Percentiles rank a stretch among this genome's conserved stretches.
phyloP scores from a whole-genome alignment of 2,113 vertebrate genomes.

The Progne subis region DNA sequence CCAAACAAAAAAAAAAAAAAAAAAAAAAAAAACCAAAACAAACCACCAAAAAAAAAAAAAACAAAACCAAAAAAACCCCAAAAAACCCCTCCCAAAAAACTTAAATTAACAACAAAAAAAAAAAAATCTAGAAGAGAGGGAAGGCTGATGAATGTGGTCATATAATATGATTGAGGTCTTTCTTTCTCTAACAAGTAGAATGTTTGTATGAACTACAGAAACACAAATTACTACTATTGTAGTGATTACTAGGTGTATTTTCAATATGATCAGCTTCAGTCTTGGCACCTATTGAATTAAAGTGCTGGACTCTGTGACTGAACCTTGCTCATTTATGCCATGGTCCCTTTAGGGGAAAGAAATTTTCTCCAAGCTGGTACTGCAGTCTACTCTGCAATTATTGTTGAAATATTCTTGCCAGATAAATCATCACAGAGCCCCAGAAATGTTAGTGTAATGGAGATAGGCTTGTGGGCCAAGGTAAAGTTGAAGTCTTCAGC shows the following conservation, averaged over 20 bases:
- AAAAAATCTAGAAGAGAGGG: not conserved
- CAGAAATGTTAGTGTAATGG: fast-evolving
- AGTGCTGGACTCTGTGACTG: not conserved
- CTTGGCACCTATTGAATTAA: not conserved
- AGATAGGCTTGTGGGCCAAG: not conserved
- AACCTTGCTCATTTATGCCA: not conserved
- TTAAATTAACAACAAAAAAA: no score
- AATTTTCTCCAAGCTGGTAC: not conserved
- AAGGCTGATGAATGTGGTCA: not conserved
- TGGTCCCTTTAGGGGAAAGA: fast-evolving
- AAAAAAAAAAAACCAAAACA: no score
- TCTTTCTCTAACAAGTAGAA: not conserved
- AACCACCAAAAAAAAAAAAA: no score
- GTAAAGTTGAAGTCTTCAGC: not conserved
- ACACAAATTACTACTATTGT: not conserved
- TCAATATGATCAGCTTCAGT: not conserved
- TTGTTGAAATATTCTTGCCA: not conserved
- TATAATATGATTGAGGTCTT: not conserved
- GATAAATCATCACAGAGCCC: not conserved
- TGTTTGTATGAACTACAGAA: not conserved
- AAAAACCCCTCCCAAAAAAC: no score
- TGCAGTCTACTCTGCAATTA: not conserved
- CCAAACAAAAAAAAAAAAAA: not conserved
- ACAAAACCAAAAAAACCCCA: no score
- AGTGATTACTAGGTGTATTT: not conserved